Conservation (phyloP, 1,140 invertebrate species). For the Neotoxoptera formosana region DNA sequence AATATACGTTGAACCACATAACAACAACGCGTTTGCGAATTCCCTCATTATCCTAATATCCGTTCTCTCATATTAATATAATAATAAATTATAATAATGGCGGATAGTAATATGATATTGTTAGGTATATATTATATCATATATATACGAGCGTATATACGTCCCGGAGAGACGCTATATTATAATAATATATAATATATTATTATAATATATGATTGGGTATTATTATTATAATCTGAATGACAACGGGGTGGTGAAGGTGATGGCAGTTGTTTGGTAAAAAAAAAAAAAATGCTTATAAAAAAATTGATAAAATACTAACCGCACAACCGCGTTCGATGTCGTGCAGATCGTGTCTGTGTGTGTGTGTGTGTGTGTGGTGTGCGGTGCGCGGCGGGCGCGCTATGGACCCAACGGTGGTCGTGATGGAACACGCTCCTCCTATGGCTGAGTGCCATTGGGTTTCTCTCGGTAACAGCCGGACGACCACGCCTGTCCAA, state of each 20-base stretch:
- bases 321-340: neutral
- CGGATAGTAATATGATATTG: neutral
- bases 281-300: neutral
- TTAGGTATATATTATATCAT: neutral
- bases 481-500: conserved; percentile 23
- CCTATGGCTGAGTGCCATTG: conserved; percentile 44
- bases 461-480: neutral
- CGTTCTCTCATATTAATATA: neutral
- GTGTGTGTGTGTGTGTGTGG: neutral
- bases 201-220: neutral
- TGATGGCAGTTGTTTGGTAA: neutral
- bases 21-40: neutral
- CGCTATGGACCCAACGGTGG: conserved; percentile 7
- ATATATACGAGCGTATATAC: neutral
- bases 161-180: no score
- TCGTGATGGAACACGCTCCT: conserved; percentile 39
- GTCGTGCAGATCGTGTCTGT: neutral
- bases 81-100: neutral
- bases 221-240: neutral
- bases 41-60: neutral
- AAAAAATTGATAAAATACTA: neutral
- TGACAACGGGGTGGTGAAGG: neutral
- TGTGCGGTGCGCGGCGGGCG: neutral
- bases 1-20: neutral
- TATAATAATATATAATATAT: neutral